These are phyloP conservation scores for Panthera uncia DNA, from an alignment of 2,113 vertebrate genomes.

Conservation along the genomic window DNA sequence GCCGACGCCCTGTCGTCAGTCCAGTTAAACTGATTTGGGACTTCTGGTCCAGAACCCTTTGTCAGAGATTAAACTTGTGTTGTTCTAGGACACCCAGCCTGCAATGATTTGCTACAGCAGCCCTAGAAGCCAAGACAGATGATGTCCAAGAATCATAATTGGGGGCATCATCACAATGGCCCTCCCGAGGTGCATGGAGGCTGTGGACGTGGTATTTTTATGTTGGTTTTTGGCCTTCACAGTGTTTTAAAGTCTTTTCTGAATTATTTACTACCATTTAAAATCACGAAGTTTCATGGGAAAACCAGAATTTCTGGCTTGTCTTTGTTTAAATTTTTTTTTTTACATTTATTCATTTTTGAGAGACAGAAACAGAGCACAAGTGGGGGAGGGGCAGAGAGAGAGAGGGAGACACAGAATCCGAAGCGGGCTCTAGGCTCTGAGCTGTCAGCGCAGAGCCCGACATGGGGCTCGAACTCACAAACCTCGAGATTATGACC, in stretches of 20 bases:
- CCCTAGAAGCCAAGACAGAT: accelerated
- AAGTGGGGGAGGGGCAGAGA: too few relatives aligned
- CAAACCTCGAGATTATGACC: too few relatives aligned
- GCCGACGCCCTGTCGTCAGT: accelerated
- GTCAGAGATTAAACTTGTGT: accelerated
- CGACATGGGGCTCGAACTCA: too few relatives aligned
- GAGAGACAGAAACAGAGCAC: too few relatives aligned
- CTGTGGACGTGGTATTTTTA: not conserved
- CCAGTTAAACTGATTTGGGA: not conserved
- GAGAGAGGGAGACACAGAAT: too few relatives aligned
- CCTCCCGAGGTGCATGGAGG: accelerated
- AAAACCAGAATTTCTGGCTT: not conserved
- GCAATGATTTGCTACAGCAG: accelerated
- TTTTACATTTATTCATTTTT: too few relatives aligned
- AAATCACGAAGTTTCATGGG: not conserved
- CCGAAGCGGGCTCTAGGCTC: too few relatives aligned
- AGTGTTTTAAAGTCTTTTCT: accelerated
- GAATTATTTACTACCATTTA: not conserved
- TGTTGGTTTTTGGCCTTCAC: accelerated
- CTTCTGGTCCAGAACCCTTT: not conserved
- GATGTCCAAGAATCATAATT: accelerated
- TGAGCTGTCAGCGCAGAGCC: too few relatives aligned
- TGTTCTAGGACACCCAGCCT: accelerated
- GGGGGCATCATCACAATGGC: not conserved
- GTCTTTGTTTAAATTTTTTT: too few relatives aligned